Conservation (phyloP, 1,140 invertebrate species). For the Glossosoma conforme region DNA sequence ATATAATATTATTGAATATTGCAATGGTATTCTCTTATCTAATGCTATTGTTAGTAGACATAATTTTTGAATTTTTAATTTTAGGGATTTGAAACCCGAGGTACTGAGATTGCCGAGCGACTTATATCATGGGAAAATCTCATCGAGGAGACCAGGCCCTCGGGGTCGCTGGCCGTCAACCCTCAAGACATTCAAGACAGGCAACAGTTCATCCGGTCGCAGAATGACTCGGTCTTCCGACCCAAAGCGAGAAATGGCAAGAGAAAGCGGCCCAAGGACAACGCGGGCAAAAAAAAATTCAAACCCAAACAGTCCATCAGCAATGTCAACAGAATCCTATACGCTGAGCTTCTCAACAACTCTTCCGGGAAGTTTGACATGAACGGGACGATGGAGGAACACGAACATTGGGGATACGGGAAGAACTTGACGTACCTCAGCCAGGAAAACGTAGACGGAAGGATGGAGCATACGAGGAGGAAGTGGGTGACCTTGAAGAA, state of each 20-base stretch:
- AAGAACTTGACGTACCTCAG: constrained; percentile 44
- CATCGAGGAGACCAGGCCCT: constrained; percentile 64
- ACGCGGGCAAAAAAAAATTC: constrained; percentile 34
- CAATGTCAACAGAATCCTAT: constrained; percentile 32
- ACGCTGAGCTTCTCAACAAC: constrained; percentile 34
- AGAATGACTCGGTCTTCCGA: constrained; percentile 39
- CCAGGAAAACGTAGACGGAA: constrained; percentile 48
- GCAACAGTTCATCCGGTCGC: constrained; percentile 46
- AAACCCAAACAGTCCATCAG: constrained; percentile 41
- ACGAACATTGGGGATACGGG: constrained; percentile 49
- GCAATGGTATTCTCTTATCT: no score
- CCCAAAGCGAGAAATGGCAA: constrained; percentile 45
- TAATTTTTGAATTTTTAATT: constrained; percentile 26
- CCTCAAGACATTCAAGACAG: constrained; percentile 60
- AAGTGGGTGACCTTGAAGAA: constrained; percentile 48
- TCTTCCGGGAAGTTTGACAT: constrained; percentile 36
- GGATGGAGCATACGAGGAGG: constrained; percentile 44
- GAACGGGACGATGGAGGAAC: constrained; percentile 36
- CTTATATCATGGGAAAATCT: constrained; percentile 81
- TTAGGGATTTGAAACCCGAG: constrained; percentile 85
- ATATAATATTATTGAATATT: no score
- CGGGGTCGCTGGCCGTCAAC: constrained; percentile 65
- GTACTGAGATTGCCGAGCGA: constrained; percentile 71
- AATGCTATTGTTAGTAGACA: no score
- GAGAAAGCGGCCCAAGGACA: constrained; percentile 37